Base-by-base conservation (phyloP, 2,113 vertebrate species). In the Perccottus glenii region DNA sequence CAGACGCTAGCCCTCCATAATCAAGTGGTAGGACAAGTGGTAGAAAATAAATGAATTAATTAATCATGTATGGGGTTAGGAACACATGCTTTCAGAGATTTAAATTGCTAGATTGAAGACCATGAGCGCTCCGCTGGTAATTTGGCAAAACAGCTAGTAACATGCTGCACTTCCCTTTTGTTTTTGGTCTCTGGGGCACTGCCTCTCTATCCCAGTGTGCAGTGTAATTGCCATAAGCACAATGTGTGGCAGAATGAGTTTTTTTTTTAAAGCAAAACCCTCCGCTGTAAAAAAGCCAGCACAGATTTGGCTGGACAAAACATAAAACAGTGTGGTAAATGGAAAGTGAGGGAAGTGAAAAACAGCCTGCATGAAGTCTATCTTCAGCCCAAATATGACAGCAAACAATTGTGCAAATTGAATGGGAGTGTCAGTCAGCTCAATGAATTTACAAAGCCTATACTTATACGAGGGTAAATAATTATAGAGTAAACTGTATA, bases 221-320 rank as follows among this genome's bases (percentile, higher is more conserved):
- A 47, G 33, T 61, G 16, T 60, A 53, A 81, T 78, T 75, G 43
- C 64, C 47, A 57, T 12, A 47, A 72, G 27, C 44, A 50, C 60
- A 11, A 43, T 16, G 45, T n/a, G 9, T 52, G 52, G 35, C 19
- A 56, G 63, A 59, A 77, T 60, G 42, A 45, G 2, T 72, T 40
- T 71, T 73, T 74, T 75, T 73, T 75, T 82, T 58, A 74, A 43
- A 43, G 5, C 32, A 62, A 19, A 11, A 58, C 35, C 36, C 40
- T 38, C 15, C 6, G 19, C 45, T 44, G 10, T 48, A 11, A 58
- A 2, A 51, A 52, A 64, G 33, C 11, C 11, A 38, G 14, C 19
- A 12, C 35, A 19, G 15, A 50, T 27, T 48, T 47, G 4, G 44
- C 6, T 10, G 58, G 11, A 46, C n/a, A 50, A 38, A 53, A 67